Conservation (phyloP, 2,888 invertebrate genomes). For the Leptinotarsa peninsularis region DNA sequence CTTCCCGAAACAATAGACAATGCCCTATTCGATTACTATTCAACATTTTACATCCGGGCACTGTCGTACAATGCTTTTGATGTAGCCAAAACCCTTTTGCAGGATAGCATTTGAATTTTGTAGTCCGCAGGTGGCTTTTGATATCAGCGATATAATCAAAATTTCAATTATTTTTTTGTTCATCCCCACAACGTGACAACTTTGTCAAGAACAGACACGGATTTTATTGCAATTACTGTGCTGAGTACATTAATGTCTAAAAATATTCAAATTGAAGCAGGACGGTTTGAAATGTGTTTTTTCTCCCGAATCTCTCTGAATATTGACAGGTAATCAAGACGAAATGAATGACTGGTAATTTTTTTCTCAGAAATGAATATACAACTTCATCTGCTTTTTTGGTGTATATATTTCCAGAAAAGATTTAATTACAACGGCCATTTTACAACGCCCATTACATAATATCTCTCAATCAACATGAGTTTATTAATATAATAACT, state of each 20-base stretch:
- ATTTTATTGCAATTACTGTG: not conserved
- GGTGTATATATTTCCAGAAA: too few species aligned
- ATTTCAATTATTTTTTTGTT: constrained; percentile 6
- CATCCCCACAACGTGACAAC: constrained; percentile 5
- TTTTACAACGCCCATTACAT: too few species aligned
- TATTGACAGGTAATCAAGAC: too few species aligned
- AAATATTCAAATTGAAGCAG: not conserved
- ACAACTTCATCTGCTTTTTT: too few species aligned
- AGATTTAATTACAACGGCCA: too few species aligned
- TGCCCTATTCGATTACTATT: constrained; percentile 31
- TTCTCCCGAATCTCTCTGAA: not conserved
- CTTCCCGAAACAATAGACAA: constrained; percentile 30
- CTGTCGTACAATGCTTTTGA: constrained; percentile 13
- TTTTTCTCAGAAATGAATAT: too few species aligned
- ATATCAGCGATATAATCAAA: constrained; percentile 22
- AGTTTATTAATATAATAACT: too few species aligned
- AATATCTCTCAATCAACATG: too few species aligned
- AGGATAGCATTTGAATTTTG: constrained; percentile 8
- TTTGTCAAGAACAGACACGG: constrained; percentile 11
- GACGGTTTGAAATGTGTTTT: not conserved
- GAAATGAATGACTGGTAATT: too few species aligned
- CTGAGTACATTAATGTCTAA: not conserved
- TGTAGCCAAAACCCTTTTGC: not conserved
- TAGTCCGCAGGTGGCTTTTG: constrained; percentile 16
- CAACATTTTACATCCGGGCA: constrained; percentile 30